Conservation (phyloP, 2,113 vertebrate genomes). For the Peromyscus leucopus region DNA sequence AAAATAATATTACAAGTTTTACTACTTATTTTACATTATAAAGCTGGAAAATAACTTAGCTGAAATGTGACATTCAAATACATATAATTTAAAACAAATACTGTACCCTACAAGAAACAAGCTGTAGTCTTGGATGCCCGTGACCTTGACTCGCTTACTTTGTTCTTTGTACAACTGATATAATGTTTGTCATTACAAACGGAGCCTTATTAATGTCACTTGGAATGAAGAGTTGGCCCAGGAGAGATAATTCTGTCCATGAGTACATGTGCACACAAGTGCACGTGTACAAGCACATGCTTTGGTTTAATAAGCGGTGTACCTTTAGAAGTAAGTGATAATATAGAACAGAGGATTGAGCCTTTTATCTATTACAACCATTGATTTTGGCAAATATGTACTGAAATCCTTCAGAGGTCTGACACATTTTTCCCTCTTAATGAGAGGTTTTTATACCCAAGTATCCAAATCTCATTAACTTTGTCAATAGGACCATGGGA, state of each 20-base stretch:
- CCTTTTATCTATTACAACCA: conserved; percentile 26
- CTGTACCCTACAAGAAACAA: not conserved
- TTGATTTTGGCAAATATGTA: conserved; percentile 39
- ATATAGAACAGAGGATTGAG: not conserved
- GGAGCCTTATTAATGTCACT: not conserved
- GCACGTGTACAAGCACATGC: not conserved
- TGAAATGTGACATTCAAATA: not conserved
- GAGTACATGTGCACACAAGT: accelerated
- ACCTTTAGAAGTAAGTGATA: conserved; percentile 38
- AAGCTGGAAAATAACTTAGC: not conserved
- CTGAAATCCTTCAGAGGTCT: conserved; percentile 72
- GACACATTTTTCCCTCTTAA: conserved; percentile 70
- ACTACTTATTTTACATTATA: not conserved
- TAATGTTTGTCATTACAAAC: not conserved
- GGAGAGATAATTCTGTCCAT: accelerated
- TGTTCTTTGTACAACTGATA: not conserved
- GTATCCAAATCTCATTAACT: conserved; percentile 81
- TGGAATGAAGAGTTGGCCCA: not conserved
- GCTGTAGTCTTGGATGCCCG: not conserved
- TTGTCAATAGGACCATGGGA: conserved; percentile 66
- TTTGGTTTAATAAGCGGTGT: not conserved
- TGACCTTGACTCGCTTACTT: not conserved
- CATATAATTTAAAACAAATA: not conserved
- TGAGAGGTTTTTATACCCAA: conserved; percentile 69
- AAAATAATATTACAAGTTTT: not conserved